Evolutionary conservation across 2,888 invertebrate species (phyloP).

Genomic region (Pycnomerus fuliginosus): DNA sequence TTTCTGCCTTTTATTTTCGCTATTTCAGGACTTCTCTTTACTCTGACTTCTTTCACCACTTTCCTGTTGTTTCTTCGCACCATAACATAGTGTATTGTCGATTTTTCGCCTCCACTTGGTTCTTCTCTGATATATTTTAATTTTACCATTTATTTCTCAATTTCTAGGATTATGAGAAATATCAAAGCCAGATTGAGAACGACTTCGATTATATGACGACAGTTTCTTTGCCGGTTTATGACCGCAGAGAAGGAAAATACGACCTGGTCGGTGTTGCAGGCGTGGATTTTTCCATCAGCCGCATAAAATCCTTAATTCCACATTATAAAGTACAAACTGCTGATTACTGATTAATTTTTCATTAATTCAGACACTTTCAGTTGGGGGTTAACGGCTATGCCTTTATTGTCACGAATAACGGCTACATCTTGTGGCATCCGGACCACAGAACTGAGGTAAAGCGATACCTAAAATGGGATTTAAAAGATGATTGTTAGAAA

Average conservation of each 20-base stretch:
- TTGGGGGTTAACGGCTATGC: constrained; percentile 93
- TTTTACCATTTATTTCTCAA: not conserved
- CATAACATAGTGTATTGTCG: too few species aligned
- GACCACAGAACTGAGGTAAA: constrained; percentile 85
- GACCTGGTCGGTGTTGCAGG: constrained; percentile 95
- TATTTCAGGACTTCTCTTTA: too few species aligned
- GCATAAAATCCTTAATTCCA: constrained; percentile 84
- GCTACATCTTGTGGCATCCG: constrained; percentile 91
- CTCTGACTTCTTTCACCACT: too few species aligned
- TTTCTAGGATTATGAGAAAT: constrained; percentile 45
- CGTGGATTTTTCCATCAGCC: constrained; percentile 89
- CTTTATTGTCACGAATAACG: constrained; percentile 93
- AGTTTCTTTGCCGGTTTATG: constrained; percentile 90
- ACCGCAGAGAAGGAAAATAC: constrained; percentile 65
- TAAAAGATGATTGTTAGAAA: not conserved
- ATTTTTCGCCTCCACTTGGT: too few species aligned
- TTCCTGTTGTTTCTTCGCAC: too few species aligned
- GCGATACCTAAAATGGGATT: too few species aligned
- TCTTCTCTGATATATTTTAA: too few species aligned
- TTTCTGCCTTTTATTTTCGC: too few species aligned
- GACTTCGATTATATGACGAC: constrained; percentile 82
- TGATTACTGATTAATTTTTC: not conserved
- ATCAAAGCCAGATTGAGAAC: constrained; percentile 62
- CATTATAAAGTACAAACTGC: constrained; percentile 69
- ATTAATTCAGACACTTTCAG: constrained; percentile 55